These are phyloP conservation scores for Sylvia atricapilla DNA, from an alignment of 2,113 vertebrate genomes.

Conservation along the genomic window DNA sequence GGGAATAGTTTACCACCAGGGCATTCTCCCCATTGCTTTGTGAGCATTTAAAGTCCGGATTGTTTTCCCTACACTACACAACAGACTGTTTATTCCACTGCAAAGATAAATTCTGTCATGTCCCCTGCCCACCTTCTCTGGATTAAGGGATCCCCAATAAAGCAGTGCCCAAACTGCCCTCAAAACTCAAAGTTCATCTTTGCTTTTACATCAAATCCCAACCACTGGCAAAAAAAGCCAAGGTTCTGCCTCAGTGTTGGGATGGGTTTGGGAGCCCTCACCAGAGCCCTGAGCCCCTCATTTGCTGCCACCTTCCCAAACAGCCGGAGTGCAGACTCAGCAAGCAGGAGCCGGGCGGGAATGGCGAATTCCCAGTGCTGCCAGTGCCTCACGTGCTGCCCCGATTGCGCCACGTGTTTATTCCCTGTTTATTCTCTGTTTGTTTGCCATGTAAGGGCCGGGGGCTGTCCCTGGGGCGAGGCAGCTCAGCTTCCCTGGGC, in stretches of 20 bases:
- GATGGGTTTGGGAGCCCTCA: background rate
- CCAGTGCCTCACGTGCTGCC: accelerated
- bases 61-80: accelerated
- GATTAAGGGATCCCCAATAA: background rate
- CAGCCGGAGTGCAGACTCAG: background rate
- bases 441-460: background rate
- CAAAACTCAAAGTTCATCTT: background rate
- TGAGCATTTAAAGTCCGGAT: background rate
- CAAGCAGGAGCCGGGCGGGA: background rate
- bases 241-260: accelerated
- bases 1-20: background rate
- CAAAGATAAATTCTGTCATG: background rate
- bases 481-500: background rate
- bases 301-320: background rate
- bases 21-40: accelerated
- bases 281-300: background rate
- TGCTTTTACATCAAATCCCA: background rate
- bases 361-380: background rate
- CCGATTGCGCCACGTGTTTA: background rate
- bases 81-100: background rate
- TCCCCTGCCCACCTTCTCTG: background rate
- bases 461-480: background rate
- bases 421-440: background rate
- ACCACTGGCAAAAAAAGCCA: accelerated
- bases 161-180: background rate